Conservation (phyloP, 2,797 vertebrate species). For the Otolemur crassicaudatus region DNA sequence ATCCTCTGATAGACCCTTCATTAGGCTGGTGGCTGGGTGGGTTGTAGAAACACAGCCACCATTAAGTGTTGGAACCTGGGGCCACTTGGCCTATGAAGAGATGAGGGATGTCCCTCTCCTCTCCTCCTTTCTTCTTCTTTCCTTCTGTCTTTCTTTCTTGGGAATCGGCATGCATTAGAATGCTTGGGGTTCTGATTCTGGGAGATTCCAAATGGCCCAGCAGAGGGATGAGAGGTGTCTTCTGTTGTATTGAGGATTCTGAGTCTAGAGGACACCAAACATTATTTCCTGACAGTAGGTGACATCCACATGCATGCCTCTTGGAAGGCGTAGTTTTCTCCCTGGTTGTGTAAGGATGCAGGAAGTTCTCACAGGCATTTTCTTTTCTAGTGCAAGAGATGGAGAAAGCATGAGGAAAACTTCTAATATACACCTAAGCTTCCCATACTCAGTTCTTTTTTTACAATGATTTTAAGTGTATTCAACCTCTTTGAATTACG, state of each 20-base stretch:
- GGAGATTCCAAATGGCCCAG: background rate
- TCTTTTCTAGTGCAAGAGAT: background rate
- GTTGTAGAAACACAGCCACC: slow-evolving; percentile 20
- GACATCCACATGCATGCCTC: background rate
- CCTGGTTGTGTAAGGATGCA: background rate
- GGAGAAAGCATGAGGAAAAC: background rate
- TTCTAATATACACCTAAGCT: background rate
- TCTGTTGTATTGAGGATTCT: background rate
- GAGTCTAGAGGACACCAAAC: background rate
- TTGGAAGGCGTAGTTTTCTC: background rate
- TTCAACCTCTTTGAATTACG: background rate
- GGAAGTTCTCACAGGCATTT: background rate
- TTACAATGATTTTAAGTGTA: background rate
- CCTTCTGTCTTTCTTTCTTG: background rate
- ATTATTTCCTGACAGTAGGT: background rate
- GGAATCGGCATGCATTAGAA: background rate
- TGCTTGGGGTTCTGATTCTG: background rate
- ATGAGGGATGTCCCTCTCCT: background rate
- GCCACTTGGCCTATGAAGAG: background rate
- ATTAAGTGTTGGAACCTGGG: slow-evolving; percentile 28
- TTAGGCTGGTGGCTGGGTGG: background rate
- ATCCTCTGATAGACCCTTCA: slow-evolving; percentile 55
- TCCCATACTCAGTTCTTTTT: background rate
- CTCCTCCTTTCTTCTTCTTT: background rate
- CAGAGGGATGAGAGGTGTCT: background rate